These are phyloP conservation scores for Leptinotarsa tumamoca DNA, from an alignment of 2,888 invertebrate genomes.

Conservation along the genomic window DNA sequence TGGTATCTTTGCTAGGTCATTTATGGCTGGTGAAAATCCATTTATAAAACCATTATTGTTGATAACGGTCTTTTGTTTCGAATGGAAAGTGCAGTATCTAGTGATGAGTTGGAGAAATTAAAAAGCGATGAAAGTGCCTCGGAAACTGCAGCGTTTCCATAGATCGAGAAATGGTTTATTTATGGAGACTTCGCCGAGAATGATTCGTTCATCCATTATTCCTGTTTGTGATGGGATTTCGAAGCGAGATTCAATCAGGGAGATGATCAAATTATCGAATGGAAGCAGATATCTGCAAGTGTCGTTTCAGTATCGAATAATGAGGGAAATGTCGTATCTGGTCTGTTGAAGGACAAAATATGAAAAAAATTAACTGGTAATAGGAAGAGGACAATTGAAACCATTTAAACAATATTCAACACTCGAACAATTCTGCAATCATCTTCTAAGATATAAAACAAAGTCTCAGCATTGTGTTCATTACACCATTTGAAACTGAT, in stretches of 20 bases:
- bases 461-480: too few species aligned
- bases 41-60: slow-evolving; percentile 36
- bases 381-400: too few species aligned
- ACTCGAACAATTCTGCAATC: too few species aligned
- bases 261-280: slow-evolving; percentile 8
- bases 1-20: slow-evolving; percentile 29
- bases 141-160: slow-evolving; percentile 20
- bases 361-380: too few species aligned
- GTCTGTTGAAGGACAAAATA: too few species aligned
- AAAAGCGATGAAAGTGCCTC: slow-evolving; percentile 23
- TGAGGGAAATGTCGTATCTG: not conserved
- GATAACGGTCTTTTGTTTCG: slow-evolving; percentile 28
- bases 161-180: slow-evolving; percentile 19
- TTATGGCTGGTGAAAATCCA: slow-evolving; percentile 32
- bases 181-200: slow-evolving; percentile 9
- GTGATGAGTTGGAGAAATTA: slow-evolving; percentile 23
- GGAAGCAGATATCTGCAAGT: slow-evolving; percentile 2
- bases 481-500: too few species aligned
- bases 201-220: slow-evolving; percentile 8
- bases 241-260: not conserved
- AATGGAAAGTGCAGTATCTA: slow-evolving; percentile 25
- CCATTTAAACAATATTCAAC: too few species aligned
- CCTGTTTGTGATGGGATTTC: not conserved
- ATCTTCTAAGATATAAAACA: too few species aligned
- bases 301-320: slow-evolving; percentile 4